phyloP scores from a whole-genome alignment of 2,113 vertebrate genomes.

The Anarrhichthys ocellatus region DNA sequence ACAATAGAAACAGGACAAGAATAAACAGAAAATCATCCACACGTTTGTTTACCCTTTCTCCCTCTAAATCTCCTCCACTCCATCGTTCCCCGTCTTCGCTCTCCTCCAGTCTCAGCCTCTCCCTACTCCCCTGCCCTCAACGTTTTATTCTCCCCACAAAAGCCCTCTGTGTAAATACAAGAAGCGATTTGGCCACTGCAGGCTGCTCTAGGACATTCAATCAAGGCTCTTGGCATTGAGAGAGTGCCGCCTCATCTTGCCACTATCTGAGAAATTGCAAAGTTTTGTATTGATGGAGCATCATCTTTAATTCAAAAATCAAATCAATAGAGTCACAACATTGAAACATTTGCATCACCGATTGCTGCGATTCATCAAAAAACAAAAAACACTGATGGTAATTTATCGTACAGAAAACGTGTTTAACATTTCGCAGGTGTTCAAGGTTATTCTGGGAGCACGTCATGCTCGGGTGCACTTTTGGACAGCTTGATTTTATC shows the following conservation, averaged over 20 bases:
- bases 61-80: neutral
- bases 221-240: slow-evolving; percentile 19
- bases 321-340: neutral
- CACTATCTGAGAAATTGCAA: neutral
- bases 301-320: neutral
- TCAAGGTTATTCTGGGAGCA: neutral
- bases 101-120: slow-evolving; percentile 8
- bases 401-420: neutral
- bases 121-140: slow-evolving; percentile 8
- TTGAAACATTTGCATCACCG: neutral
- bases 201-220: slow-evolving; percentile 36
- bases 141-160: slow-evolving; percentile 26
- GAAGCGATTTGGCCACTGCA: slow-evolving; percentile 24
- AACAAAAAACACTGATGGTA: neutral
- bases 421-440: neutral
- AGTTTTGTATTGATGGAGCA: neutral
- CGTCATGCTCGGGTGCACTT: neutral
- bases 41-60: slow-evolving; percentile 6
- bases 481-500: neutral
- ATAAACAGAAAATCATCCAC: slow-evolving; percentile 43
- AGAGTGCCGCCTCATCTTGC: neutral
- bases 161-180: slow-evolving; percentile 43
- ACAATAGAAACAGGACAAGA: slow-evolving; percentile 9
- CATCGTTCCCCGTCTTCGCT: neutral
- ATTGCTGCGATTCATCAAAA: neutral